phyloP scores from a whole-genome alignment of 1,140 invertebrate genomes.

The Meloidogyne hapla region DNA sequence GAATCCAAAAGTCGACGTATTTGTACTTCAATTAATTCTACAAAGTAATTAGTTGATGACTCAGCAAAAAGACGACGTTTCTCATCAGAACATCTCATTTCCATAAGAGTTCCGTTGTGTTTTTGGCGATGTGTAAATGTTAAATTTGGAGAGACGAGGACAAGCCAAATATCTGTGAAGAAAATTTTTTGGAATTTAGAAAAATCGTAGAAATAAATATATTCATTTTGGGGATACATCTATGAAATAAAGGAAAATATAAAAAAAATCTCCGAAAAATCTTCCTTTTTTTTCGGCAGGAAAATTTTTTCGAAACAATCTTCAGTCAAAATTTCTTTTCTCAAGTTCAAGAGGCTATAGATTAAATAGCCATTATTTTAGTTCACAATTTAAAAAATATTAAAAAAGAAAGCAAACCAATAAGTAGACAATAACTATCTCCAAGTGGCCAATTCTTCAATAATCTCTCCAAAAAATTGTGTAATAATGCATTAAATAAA shows the following conservation, averaged over 20 bases:
- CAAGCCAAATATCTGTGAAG: constrained; percentile 18
- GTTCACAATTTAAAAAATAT: neutral
- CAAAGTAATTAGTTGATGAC: constrained; percentile 30
- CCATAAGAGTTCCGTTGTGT: neutral
- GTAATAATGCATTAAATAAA: constrained; percentile 28
- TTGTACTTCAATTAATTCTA: constrained; percentile 27
- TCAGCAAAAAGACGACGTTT: constrained; percentile 26
- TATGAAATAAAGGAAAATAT: too few species aligned
- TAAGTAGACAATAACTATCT: constrained; percentile 26
- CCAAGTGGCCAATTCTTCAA: constrained; percentile 32
- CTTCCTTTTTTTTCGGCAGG: too few species aligned
- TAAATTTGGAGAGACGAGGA: constrained; percentile 1
- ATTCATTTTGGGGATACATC: too few species aligned
- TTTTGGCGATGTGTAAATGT: constrained; percentile 5
- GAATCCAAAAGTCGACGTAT: constrained; percentile 25
- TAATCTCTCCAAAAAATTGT: constrained; percentile 34
- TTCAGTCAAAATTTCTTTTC: too few species aligned
- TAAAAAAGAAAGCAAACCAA: constrained; percentile 19
- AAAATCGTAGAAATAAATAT: too few species aligned
- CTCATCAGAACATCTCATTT: constrained; percentile 21
- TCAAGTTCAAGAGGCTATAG: too few species aligned
- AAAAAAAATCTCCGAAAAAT: too few species aligned
- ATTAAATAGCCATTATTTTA: too few species aligned
- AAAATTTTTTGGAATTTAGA: too few species aligned
- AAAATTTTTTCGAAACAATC: too few species aligned